Evolutionary conservation across 2,888 invertebrate genomes (phyloP).

Genomic region (Mythimna albipuncta): DNA sequence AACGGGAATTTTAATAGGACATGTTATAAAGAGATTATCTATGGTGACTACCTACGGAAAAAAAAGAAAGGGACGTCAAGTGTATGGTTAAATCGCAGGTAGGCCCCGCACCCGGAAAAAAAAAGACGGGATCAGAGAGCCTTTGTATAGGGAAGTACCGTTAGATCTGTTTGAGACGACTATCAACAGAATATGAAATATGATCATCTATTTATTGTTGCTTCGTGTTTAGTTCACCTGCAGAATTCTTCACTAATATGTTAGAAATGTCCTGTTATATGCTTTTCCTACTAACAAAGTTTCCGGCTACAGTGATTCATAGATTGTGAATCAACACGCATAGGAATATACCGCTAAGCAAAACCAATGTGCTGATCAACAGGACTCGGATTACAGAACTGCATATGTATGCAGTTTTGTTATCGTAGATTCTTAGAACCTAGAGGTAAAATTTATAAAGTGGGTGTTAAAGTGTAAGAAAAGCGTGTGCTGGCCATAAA

Average conservation of each 20-base stretch:
- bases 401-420: conserved; percentile 56
- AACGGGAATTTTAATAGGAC: conserved; percentile 61
- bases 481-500: conserved; percentile 34
- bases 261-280: conserved; percentile 54
- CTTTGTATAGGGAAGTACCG: conserved; percentile 81
- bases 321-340: conserved; percentile 63
- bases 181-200: conserved; percentile 77
- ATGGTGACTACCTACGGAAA: conserved; percentile 73
- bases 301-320: conserved; percentile 58
- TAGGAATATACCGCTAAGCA: conserved; percentile 62
- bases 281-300: conserved; percentile 30
- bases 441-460: conserved; percentile 42
- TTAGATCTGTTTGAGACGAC: conserved; percentile 80
- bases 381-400: conserved; percentile 54
- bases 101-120: conserved; percentile 72
- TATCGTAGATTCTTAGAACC: conserved; percentile 48
- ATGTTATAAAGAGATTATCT: conserved; percentile 79
- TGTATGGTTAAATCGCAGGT: conserved; percentile 85
- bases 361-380: conserved; percentile 52
- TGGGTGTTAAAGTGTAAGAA: conserved; percentile 22
- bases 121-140: conserved; percentile 74
- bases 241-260: conserved; percentile 60
- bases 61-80: conserved; percentile 81
- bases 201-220: conserved; percentile 71
- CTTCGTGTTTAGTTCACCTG: conserved; percentile 66